phyloP scores from a whole-genome alignment of 2,113 vertebrate genomes.

The Craseonycteris thonglongyai region DNA sequence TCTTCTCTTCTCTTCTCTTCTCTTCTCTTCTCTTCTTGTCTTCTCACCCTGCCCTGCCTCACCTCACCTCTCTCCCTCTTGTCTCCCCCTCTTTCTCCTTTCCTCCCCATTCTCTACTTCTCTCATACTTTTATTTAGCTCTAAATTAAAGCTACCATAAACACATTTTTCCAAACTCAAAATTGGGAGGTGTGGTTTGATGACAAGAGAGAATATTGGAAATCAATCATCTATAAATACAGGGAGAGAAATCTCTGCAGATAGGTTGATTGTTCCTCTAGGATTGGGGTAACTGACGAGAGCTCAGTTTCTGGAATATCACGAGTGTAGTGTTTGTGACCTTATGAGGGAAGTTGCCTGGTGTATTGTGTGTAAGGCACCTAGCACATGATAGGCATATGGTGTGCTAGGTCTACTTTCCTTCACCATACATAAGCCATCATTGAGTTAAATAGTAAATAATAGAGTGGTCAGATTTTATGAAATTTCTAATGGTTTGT shows the following conservation, averaged over 20 bases:
- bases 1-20: rapidly evolving
- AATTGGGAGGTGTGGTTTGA: not conserved
- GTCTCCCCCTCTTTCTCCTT: not conserved
- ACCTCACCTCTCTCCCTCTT: not conserved
- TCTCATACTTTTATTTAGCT: too few species aligned
- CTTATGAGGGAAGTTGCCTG: not conserved
- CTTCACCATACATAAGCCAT: not conserved
- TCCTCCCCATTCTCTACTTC: not conserved
- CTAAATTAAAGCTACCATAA: too few species aligned
- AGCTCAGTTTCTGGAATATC: too few species aligned
- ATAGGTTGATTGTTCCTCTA: not conserved
- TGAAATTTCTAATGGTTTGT: not conserved
- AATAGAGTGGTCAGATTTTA: not conserved
- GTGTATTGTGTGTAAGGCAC: not conserved
- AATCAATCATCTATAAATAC: not conserved
- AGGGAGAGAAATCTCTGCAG: not conserved
- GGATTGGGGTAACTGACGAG: not conserved
- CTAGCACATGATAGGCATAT: not conserved
- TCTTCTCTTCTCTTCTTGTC: rapidly evolving
- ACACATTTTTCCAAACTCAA: not conserved
- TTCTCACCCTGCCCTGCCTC: not conserved
- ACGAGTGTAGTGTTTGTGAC: too few species aligned
- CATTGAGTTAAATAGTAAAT: not conserved
- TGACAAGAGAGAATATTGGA: constrained; percentile 19
- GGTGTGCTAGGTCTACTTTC: not conserved